Evolutionary conservation across 2,888 invertebrate species (phyloP), one percentile per base, ranked within the genome.

Genomic region (Laspeyria flexula): DNA sequence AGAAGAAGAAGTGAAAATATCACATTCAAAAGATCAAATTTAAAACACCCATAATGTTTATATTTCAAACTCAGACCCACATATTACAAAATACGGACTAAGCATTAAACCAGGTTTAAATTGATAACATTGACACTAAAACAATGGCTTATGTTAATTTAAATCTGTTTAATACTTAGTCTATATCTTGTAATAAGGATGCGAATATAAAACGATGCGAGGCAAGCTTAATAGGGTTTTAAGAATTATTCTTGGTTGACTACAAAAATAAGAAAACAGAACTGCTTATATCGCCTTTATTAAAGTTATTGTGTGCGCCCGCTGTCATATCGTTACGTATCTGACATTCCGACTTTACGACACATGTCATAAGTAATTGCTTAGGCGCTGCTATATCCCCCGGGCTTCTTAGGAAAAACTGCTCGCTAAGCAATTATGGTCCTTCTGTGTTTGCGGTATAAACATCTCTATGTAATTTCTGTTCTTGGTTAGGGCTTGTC

Each of bases 351-450:
- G 75, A 74, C 77, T 81, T 86, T 86, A 86, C 79, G 87, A 86
- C 86, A 81, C 76, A 82, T 85, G 87, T 86, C 87, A 84, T 77
- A 76, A 76, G 81, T 88, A 88, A 88, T 89, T 87, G 87, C 82
- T 73, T 74, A 77, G 84, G 81, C 81, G 80, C 81, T 78, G 71
- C 62, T 68, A 71, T 50, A 60, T 77, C 81, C 82, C 81, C 72
- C 66, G 73, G 77, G 75, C 65, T 71, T 63, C 61, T 68, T 63
- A 55, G 61, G 66, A 64, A 71, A 65, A 66, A 61, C 51, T 62
- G 50, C 73, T 65, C 66, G 80, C 76, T 74, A 72, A 49, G 77
- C 79, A 62, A 80, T 79, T 79, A 77, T 82, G 65, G 70, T 61
- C 75, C 63, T 65, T 83, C 78, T 45, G 12, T 71, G 51, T 60